Conservation (phyloP, 2,113 vertebrate genomes). For the Otolemur garnettii region DNA sequence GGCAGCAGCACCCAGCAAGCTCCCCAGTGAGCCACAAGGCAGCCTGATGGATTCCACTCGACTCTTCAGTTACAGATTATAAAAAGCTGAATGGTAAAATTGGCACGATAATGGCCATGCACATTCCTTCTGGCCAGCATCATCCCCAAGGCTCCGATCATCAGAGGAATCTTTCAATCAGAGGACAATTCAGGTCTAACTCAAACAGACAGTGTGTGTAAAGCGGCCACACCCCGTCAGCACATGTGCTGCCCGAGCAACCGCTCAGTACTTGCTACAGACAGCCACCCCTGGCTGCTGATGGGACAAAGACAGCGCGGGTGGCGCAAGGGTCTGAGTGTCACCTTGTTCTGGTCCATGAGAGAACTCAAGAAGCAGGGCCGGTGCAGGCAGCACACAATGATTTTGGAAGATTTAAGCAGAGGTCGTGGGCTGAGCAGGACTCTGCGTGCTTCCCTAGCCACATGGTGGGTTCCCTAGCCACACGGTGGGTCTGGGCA, state of each 20-base stretch:
- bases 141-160: conserved; percentile 79
- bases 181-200: conserved; percentile 69
- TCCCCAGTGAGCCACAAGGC: conserved; percentile 83
- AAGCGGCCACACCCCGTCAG: conserved; percentile 72
- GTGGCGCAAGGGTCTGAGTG: conserved; percentile 44
- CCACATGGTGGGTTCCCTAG: too few species aligned
- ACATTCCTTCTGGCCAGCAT: conserved; percentile 86
- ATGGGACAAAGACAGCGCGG: conserved; percentile 45
- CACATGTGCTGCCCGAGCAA: neutral
- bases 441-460: neutral
- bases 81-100: conserved; percentile 88
- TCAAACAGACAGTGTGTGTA: conserved; percentile 73
- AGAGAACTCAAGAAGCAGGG: neutral
- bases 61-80: conserved; percentile 87
- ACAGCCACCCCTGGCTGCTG: accelerated
- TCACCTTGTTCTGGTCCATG: neutral
- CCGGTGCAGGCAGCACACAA: neutral
- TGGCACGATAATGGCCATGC: conserved; percentile 81
- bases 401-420: neutral
- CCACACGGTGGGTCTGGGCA: neutral
- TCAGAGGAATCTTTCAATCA: conserved; percentile 80
- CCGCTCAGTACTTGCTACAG: conserved; percentile 52
- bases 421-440: neutral
- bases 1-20: conserved; percentile 70
- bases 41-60: conserved; percentile 85